Base-by-base conservation (phyloP, 1,140 invertebrate genomes). In the Diorhabda carinulata region DNA sequence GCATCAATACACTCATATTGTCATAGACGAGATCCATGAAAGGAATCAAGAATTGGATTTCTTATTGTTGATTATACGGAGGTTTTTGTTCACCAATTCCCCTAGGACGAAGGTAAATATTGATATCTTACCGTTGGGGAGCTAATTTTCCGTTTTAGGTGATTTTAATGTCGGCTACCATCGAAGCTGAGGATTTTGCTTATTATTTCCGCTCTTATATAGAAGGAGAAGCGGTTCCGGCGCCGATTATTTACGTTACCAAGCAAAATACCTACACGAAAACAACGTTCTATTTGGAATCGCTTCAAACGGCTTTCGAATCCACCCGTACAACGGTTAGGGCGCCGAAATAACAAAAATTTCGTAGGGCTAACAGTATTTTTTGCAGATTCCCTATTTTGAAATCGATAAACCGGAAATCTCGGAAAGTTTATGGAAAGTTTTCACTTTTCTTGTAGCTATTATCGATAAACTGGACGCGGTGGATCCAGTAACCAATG, bases 21-120 rank as follows among this genome's bases (percentile, higher is more conserved):
- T 99, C 76, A 83, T 99, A 5, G 96, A 96, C 82, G 94, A 98
- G 81, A 91, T 99, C 25, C 98, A 99, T 79, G 97, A 99, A 83
- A 84, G 98, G 40, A 92, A 96, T 78, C 88, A 94, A 79, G 94
- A 99, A 67, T 95, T 95, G 85, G 91, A 92, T 75, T 97, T 99
- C 79, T 82, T 98, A 3, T 78, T 99, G 5, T 85, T 98, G 10
- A 83, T 98, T 8, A 85, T 99, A 1, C 88, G 91, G 67, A 93
- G 92, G 64, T 81, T 97, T 9, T 78, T 96, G n/a, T 85, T 86
- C 57, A 88, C 87, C 1, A 91, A 91, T 73, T 90, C 90, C 0
- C 82, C 84, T 2, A 81, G 83, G 61, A 89, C 92, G 0, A 95
- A 92, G 81, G 85, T 81, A 75, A 25, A 25, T 25, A 25, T 25